Base-by-base conservation (phyloP, 2,113 vertebrate species). In the Fukomys damarensis region DNA sequence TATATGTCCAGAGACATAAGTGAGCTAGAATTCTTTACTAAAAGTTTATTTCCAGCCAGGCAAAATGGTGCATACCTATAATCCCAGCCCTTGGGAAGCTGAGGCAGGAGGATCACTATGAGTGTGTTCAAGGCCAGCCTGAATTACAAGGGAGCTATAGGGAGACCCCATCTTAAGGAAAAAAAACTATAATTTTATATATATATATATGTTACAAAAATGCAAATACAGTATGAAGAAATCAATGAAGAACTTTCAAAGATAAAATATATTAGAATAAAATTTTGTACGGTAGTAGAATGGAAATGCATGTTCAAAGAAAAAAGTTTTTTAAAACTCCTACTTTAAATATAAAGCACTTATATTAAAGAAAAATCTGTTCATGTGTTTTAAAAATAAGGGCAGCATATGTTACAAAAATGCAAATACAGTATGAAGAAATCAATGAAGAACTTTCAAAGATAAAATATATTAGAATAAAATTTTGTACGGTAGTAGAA, bases 171-270 rank as follows among this genome's bases (percentile, higher is more conserved):
- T 43, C 70, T 74, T n/a, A n/a, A n/a, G n/a, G n/a, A n/a, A n/a
- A n/a, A n/a, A n/a, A n/a, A n/a, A n/a, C n/a, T n/a, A n/a, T n/a
- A n/a, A n/a, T n/a, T n/a, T n/a, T n/a, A n/a, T n/a, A n/a, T n/a
- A n/a, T n/a, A n/a, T n/a, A n/a, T n/a, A 61, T 84, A 84, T 93
- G 43, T 93, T 74, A 2, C 41, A 95, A 87, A 93, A 96, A 85
- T 16, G 35, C 28, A 52, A 79, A 76, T 38, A 68, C 59, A 93
- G 22, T 54, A 70, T 17, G 66, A 26, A 3, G 14, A 30, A 89
- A 76, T 76, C 54, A 74, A 70, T 81, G 82, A 83, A 61, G 70
- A 59, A 26, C 13, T 94, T 91, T 38, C 32, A 59, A 72, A 61
- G 41, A 52, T 85, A 76, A 81, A n/a, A 52, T 66, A n/a, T 11